These are phyloP conservation scores for Synergus japonicus DNA, from an alignment of 2,888 invertebrate genomes.

Conservation along the genomic window DNA sequence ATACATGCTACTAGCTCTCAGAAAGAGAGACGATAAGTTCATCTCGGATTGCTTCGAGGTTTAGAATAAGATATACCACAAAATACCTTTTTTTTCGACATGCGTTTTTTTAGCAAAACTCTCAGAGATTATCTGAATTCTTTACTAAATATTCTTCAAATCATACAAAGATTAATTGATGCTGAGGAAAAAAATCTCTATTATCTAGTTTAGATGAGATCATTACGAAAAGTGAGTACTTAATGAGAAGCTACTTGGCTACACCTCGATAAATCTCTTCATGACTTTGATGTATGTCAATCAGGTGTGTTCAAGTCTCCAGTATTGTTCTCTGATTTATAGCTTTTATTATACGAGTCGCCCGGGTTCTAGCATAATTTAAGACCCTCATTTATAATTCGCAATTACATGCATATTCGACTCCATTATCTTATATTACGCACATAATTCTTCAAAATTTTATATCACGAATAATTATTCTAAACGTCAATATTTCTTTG, in stretches of 20 bases:
- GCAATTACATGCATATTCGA: constrained; percentile 29
- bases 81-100: too few species aligned
- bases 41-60: constrained; percentile 11
- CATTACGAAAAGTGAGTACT: not conserved
- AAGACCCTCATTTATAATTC: constrained; percentile 34
- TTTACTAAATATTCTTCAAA: too few species aligned
- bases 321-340: constrained; percentile 34
- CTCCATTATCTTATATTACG: not conserved
- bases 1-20: constrained; percentile 23
- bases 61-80: not conserved
- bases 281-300: constrained; percentile 33
- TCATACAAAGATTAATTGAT: too few species aligned
- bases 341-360: constrained; percentile 26
- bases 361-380: constrained; percentile 12
- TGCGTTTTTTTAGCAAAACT: too few species aligned
- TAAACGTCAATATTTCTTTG: not conserved
- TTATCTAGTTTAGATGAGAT: not conserved
- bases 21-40: constrained; percentile 23
- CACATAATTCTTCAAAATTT: not conserved
- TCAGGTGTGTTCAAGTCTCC: constrained; percentile 25
- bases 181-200: not conserved
- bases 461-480: not conserved
- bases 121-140: too few species aligned
- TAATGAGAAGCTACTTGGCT: constrained; percentile 23
- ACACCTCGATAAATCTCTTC: constrained; percentile 20